Evolutionary conservation across 2,888 invertebrate genomes (phyloP).

Genomic region (Metopia argyrocephala): DNA sequence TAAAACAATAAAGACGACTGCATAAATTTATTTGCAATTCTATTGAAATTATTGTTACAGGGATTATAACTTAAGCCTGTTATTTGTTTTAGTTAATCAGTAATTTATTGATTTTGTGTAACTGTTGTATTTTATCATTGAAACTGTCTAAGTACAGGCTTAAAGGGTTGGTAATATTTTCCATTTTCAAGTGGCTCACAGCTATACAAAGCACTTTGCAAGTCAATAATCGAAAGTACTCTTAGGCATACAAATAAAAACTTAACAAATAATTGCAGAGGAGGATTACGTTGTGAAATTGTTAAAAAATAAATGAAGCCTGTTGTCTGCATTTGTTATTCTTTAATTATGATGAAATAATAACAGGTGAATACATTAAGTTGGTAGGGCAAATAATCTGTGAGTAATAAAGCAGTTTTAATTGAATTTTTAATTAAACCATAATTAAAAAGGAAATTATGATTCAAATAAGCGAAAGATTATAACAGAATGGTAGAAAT

Average conservation of each 20-base stretch:
- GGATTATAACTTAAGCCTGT: neutral
- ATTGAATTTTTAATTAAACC: no score
- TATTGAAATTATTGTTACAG: neutral
- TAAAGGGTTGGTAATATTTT: neutral
- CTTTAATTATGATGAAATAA: neutral
- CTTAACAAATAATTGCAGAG: neutral
- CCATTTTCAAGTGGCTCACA: neutral
- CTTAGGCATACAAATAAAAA: neutral
- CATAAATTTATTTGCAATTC: neutral
- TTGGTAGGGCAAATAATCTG: no score
- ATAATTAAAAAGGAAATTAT: no score
- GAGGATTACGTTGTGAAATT: neutral
- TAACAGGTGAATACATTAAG: neutral
- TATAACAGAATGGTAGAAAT: no score
- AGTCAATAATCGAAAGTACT: neutral
- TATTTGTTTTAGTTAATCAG: no score
- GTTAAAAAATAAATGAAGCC: neutral
- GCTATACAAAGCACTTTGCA: neutral
- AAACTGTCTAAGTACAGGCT: neutral
- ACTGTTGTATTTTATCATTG: neutral
- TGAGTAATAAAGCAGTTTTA: no score
- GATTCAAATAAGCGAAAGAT: no score
- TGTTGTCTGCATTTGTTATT: no score
- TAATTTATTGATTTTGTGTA: no score
- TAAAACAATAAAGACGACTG: neutral